A percentile compares a stretch with the other conserved stretches of the same genome.
These are phyloP conservation scores for Lysiphlebus fabarum DNA, from an alignment of 1,140 invertebrate genomes.

Conservation along the genomic window DNA sequence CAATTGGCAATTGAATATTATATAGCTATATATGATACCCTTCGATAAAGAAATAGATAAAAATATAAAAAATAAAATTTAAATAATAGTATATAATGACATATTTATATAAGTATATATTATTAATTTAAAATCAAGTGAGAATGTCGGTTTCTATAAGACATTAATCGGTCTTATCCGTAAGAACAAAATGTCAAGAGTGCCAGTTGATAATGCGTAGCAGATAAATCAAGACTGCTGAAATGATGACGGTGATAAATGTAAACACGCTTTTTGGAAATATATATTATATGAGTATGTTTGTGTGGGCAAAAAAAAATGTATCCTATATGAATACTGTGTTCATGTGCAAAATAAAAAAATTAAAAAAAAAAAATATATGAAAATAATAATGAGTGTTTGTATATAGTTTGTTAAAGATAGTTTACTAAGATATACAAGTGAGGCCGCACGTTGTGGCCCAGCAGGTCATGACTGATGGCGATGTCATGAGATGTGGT, in stretches of 20 bases:
- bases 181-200: conserved; percentile 54
- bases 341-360: conserved; percentile 14
- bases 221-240: conserved; percentile 55
- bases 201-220: conserved; percentile 52
- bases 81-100: neutral
- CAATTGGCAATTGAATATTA: too few relatives aligned
- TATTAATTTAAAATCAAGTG: conserved; percentile 1
- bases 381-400: conserved; percentile 4
- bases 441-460: conserved; percentile 35
- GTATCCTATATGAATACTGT: neutral
- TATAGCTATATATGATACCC: too few relatives aligned
- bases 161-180: conserved; percentile 46
- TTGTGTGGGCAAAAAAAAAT: conserved; percentile 2
- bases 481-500: conserved; percentile 54
- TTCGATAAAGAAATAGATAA: too few relatives aligned
- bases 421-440: conserved; percentile 10
- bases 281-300: neutral
- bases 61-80: too few relatives aligned
- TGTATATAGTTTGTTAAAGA: conserved; percentile 1
- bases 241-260: conserved; percentile 57
- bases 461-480: conserved; percentile 52
- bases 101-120: neutral
- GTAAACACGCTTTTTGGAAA: conserved; percentile 46
- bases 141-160: conserved; percentile 21
- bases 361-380: conserved; percentile 9